Percentiles rank a stretch among this genome's conserved stretches.
Evolutionary conservation across 2,888 invertebrate species (phyloP).

Genomic region (Eupithecia vulgata): DNA sequence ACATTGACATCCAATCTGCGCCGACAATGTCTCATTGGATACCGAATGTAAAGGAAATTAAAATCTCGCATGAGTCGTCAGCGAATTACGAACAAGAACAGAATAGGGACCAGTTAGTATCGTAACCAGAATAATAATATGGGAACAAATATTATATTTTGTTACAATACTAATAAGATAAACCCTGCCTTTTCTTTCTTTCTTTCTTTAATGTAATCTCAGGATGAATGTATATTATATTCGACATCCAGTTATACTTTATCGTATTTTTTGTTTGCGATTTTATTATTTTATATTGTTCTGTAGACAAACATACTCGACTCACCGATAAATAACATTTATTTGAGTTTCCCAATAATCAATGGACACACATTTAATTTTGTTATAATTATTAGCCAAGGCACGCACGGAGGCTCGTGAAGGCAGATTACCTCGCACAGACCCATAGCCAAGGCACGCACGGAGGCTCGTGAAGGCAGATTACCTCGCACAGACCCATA

Average conservation of each 20-base stretch:
- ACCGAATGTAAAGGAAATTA: slow-evolving; percentile 31
- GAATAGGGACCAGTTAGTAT: slow-evolving; percentile 7
- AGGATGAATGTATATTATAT: neutral
- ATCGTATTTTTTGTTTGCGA: neutral
- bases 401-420: slow-evolving; percentile 10
- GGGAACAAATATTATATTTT: neutral
- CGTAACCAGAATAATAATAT: neutral
- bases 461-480: slow-evolving; percentile 19
- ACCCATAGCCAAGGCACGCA: slow-evolving; percentile 12
- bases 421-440: slow-evolving; percentile 26
- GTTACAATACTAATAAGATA: too few relatives aligned
- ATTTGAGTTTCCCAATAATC: neutral
- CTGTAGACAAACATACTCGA: neutral
- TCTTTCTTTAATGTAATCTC: neutral
- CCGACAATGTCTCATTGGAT: slow-evolving; percentile 17
- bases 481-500: slow-evolving; percentile 28
- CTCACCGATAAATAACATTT: neutral
- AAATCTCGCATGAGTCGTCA: slow-evolving; percentile 29
- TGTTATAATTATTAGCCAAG: neutral
- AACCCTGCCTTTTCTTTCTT: neutral
- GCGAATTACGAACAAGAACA: slow-evolving; percentile 18
- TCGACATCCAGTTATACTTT: neutral
- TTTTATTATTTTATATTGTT: neutral
- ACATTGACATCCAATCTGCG: neutral
- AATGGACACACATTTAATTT: slow-evolving; percentile 9